These are phyloP conservation scores for Actinostola sp. DNA, from an alignment of 92 coral and sea anemone species.

Conservation along the genomic window DNA sequence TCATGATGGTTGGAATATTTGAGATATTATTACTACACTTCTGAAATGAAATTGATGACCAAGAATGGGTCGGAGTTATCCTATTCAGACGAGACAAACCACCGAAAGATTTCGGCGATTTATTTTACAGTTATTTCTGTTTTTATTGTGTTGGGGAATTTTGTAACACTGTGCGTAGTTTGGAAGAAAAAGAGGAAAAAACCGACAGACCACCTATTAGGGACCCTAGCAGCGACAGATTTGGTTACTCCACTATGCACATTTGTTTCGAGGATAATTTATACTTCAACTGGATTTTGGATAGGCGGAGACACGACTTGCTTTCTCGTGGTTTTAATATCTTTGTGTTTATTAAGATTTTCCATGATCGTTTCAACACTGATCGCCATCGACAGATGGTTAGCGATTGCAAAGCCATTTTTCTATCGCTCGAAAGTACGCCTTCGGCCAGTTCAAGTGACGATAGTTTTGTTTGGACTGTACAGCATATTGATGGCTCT, in stretches of 20 bases:
- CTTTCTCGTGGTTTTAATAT: conserved; percentile 37
- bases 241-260: conserved; percentile 51
- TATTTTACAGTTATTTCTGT: conserved; percentile 54
- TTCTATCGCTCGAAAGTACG: conserved; percentile 62
- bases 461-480: conserved; percentile 19
- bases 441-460: conserved; percentile 33
- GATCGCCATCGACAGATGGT: conserved; percentile 62
- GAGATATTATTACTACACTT: not conserved
- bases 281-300: conserved; percentile 42
- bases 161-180: conserved; percentile 45
- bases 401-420: conserved; percentile 67
- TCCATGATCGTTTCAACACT: conserved; percentile 56
- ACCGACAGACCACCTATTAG: conserved; percentile 62
- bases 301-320: conserved; percentile 49
- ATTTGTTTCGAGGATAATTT: conserved; percentile 39
- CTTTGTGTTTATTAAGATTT: conserved; percentile 52
- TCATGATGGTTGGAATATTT: no score
- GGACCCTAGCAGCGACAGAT: conserved; percentile 48
- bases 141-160: conserved; percentile 42
- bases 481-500: conserved; percentile 47
- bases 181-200: conserved; percentile 55
- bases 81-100: no score
- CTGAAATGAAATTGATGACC: not conserved
- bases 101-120: conserved; percentile 44
- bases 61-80: not conserved